A percentile compares a stretch with the other conserved stretches of the same genome.
These are phyloP conservation scores for Diploptera punctata DNA, from an alignment of 2,888 invertebrate genomes.

Conservation along the genomic window DNA sequence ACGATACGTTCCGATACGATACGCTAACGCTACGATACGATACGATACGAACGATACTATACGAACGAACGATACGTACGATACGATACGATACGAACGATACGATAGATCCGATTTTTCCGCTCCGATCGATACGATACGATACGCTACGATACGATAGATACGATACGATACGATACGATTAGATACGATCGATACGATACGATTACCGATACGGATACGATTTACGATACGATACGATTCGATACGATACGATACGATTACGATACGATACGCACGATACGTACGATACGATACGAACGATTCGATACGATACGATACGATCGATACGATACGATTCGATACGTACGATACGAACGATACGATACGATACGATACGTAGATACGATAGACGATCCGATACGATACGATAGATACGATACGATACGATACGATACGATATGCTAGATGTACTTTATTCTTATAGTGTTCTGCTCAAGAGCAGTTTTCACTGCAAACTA, in stretches of 20 bases:
- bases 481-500: no score
- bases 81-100: constrained; percentile 10
- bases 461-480: no score
- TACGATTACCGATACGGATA: not conserved
- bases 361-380: constrained; percentile 6
- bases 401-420: constrained; percentile 12
- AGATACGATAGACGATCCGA: not conserved
- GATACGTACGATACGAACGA: constrained; percentile 11
- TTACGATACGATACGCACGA: not conserved
- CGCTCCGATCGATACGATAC: constrained; percentile 15
- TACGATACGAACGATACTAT: not conserved
- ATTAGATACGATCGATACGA: not conserved
- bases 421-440: constrained; percentile 4
- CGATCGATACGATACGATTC: constrained; percentile 2
- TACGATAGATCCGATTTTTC: no score
- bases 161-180: not conserved
- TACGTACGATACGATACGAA: not conserved
- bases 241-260: no score
- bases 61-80: not conserved
- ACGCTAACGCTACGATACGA: not conserved
- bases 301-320: no score
- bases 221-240: constrained; percentile 9
- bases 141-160: not conserved
- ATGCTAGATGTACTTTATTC: no score
- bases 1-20: not conserved